Conservation (phyloP, 2,113 vertebrate species). For the Nesoenas mayeri region DNA sequence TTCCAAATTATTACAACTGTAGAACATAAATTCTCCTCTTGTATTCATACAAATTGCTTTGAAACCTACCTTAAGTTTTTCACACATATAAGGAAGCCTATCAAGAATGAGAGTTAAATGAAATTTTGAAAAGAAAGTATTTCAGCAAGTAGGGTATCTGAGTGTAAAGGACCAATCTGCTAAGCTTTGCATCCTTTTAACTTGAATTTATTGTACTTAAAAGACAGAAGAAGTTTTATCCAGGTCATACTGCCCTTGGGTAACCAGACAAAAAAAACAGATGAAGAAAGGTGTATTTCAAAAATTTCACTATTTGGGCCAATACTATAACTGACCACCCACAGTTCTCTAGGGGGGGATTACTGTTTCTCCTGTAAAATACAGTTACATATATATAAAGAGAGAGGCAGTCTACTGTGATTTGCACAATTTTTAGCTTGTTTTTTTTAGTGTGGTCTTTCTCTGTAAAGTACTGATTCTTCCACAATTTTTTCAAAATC, state of each 20-base stretch:
- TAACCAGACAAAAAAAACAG: slow-evolving; percentile 23
- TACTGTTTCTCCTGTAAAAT: neutral
- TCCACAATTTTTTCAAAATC: neutral
- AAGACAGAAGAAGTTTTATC: neutral
- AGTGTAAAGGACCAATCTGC: neutral
- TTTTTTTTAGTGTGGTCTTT: neutral
- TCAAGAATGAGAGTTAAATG: neutral
- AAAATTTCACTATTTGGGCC: neutral
- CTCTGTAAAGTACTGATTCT: neutral
- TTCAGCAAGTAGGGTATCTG: neutral
- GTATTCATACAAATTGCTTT: neutral
- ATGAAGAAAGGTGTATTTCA: slow-evolving; percentile 36
- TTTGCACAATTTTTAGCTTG: neutral
- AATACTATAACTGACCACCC: slow-evolving; percentile 13
- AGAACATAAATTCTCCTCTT: neutral
- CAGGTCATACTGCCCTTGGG: slow-evolving; percentile 48
- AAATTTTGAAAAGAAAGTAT: neutral
- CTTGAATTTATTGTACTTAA: slow-evolving; percentile 38
- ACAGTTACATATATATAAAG: neutral
- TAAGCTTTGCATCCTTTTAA: neutral
- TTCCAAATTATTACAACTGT: neutral
- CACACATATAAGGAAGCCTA: neutral
- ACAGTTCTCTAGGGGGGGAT: neutral
- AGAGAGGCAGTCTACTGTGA: neutral
- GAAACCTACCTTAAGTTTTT: neutral